Evolutionary conservation across 1,140 invertebrate genomes (phyloP).

Genomic region (Rhynchophorus ferrugineus): DNA sequence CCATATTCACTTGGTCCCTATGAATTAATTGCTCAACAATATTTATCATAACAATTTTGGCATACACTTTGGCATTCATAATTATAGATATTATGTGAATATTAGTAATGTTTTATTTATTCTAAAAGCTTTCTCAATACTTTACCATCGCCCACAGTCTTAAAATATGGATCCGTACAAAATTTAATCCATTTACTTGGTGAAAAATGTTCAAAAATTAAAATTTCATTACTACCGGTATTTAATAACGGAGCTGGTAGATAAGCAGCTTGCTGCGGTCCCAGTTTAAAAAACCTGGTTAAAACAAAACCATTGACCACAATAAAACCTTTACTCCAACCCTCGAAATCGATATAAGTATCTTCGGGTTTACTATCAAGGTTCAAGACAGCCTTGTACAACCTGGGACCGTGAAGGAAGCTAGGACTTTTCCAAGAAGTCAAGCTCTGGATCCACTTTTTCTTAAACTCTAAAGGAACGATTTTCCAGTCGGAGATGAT

Average conservation of each 20-base stretch:
- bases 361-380: constrained; percentile 24
- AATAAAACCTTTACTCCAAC: constrained; percentile 52
- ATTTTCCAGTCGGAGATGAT: constrained; percentile 43
- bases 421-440: constrained; percentile 16
- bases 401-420: constrained; percentile 28
- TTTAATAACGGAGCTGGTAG: constrained; percentile 50
- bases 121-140: constrained; percentile 10
- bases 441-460: constrained; percentile 35
- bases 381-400: constrained; percentile 34
- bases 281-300: constrained; percentile 49
- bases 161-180: constrained; percentile 19
- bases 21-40: too few relatives aligned
- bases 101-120: too few relatives aligned
- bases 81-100: too few relatives aligned
- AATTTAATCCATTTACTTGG: constrained; percentile 22
- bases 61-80: too few relatives aligned
- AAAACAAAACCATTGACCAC: constrained; percentile 59
- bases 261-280: constrained; percentile 53
- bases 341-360: constrained; percentile 41
- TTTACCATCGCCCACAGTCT: constrained; percentile 18
- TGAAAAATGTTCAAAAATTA: constrained; percentile 39
- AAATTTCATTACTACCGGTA: constrained; percentile 44
- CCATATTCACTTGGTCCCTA: too few relatives aligned
- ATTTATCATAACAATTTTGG: too few relatives aligned
- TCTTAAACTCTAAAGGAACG: constrained; percentile 47